A percentile compares a stretch with the other conserved stretches of the same genome.
Evolutionary conservation across 2,113 vertebrate genomes (phyloP).

Genomic region (Okapia johnstoni): DNA sequence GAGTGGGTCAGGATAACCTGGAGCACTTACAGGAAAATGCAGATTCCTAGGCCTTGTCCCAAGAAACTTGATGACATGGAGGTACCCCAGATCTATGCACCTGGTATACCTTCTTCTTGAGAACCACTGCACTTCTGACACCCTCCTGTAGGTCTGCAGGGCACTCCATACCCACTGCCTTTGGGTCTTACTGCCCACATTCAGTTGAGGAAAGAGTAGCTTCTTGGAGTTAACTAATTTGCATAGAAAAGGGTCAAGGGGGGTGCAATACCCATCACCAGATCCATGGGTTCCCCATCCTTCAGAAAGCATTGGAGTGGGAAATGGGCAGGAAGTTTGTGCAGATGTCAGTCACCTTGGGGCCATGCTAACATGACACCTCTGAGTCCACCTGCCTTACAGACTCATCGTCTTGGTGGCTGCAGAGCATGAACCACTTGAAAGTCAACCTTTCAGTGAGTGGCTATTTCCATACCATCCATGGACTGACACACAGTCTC

Average conservation of each 20-base stretch:
- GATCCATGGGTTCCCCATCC: fast-evolving
- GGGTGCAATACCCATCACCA: fast-evolving
- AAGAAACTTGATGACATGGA: neutral
- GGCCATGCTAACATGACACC: neutral
- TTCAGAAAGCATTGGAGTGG: fast-evolving
- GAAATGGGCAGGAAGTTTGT: fast-evolving
- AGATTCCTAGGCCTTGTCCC: neutral
- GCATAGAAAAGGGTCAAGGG: too few relatives aligned
- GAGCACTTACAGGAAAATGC: neutral
- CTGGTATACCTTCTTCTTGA: neutral
- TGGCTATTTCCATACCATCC: neutral
- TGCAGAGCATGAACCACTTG: neutral
- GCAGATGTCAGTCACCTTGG: neutral
- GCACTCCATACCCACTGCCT: fast-evolving
- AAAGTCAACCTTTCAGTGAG: neutral
- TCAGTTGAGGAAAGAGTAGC: neutral
- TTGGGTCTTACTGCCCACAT: neutral
- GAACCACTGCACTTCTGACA: neutral
- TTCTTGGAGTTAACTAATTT: neutral
- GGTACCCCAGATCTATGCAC: neutral
- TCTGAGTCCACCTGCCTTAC: neutral
- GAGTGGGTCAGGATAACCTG: neutral
- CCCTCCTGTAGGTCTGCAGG: neutral
- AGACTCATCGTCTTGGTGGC: neutral
- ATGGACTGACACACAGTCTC: fast-evolving